These are phyloP conservation scores for Stichopus chloronotus DNA, from an alignment of 35 echinoderm and acorn worm genomes.

Conservation along the genomic window DNA sequence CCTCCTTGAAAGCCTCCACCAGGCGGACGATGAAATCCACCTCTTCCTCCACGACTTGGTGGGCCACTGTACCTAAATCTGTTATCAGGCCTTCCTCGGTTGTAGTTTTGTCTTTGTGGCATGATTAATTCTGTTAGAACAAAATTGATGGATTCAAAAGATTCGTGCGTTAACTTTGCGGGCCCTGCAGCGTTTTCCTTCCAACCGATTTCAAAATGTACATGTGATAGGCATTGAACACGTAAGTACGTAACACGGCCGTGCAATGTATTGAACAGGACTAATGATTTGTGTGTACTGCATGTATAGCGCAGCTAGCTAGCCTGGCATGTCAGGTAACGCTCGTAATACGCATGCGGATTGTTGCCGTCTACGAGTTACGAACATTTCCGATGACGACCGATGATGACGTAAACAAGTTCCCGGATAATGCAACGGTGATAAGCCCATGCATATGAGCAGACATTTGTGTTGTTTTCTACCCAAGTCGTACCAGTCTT, in stretches of 20 bases:
- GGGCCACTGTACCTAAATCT: constrained; percentile 44
- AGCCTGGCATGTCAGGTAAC: not conserved
- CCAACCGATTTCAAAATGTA: too few relatives aligned
- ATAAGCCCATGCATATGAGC: not conserved
- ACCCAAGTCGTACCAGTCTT: not conserved
- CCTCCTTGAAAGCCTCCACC: not conserved
- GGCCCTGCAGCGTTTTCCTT: not conserved
- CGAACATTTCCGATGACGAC: not conserved
- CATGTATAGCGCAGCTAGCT: not conserved
- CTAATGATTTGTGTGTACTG: too few relatives aligned
- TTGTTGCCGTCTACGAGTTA: not conserved
- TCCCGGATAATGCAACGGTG: not conserved
- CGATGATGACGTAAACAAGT: not conserved
- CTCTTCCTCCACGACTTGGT: constrained; percentile 47
- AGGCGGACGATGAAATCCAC: constrained; percentile 37
- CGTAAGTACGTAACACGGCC: not conserved
- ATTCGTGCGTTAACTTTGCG: not conserved
- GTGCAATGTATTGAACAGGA: too few relatives aligned
- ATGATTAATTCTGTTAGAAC: not conserved
- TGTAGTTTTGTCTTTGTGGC: constrained; percentile 28
- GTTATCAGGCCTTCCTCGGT: constrained; percentile 35
- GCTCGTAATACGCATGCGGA: not conserved
- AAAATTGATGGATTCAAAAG: not conserved
- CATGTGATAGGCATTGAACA: too few relatives aligned
- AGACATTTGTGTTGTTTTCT: not conserved